A percentile compares a stretch with the other conserved stretches of the same genome.
Conservation (phyloP, 2,888 invertebrate species). For the Melolontha melolontha region DNA sequence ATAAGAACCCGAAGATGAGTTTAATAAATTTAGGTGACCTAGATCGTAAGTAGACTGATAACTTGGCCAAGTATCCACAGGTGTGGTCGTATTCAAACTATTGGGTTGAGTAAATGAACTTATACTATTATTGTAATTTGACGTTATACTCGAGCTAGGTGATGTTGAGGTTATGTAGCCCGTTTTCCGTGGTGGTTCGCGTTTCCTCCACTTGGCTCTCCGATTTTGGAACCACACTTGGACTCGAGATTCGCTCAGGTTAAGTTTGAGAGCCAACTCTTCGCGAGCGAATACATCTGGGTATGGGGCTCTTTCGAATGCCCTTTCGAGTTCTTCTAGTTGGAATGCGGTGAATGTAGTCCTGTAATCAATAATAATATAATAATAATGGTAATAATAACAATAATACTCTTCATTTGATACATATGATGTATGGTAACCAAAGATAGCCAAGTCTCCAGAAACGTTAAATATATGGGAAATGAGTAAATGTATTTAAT, state of each 20-base stretch:
- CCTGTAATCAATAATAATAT: constrained; percentile 68
- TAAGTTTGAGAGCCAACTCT: constrained; percentile 90
- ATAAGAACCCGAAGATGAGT: constrained; percentile 73
- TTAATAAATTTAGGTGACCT: constrained; percentile 79
- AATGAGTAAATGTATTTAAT: too few relatives aligned
- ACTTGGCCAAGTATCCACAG: constrained; percentile 82
- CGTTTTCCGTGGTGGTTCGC: constrained; percentile 92
- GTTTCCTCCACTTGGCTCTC: constrained; percentile 93
- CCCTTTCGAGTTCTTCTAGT: constrained; percentile 91
- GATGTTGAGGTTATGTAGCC: constrained; percentile 80
- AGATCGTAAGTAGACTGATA: constrained; percentile 84
- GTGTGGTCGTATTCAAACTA: constrained; percentile 60
- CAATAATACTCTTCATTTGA: too few relatives aligned
- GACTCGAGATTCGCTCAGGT: constrained; percentile 83
- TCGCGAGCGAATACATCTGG: constrained; percentile 97
- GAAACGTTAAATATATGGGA: too few relatives aligned
- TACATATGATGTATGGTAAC: too few relatives aligned
- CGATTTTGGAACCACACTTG: constrained; percentile 92
- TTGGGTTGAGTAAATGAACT: constrained; percentile 69
- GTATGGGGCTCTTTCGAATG: constrained; percentile 95
- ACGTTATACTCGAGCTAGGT: constrained; percentile 72
- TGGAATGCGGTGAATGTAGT: constrained; percentile 97
- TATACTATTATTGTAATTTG: constrained; percentile 68
- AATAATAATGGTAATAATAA: too few relatives aligned
- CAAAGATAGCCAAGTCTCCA: too few relatives aligned